Conservation (phyloP, 2,113 vertebrate species). For the Atherinomorus stipes region DNA sequence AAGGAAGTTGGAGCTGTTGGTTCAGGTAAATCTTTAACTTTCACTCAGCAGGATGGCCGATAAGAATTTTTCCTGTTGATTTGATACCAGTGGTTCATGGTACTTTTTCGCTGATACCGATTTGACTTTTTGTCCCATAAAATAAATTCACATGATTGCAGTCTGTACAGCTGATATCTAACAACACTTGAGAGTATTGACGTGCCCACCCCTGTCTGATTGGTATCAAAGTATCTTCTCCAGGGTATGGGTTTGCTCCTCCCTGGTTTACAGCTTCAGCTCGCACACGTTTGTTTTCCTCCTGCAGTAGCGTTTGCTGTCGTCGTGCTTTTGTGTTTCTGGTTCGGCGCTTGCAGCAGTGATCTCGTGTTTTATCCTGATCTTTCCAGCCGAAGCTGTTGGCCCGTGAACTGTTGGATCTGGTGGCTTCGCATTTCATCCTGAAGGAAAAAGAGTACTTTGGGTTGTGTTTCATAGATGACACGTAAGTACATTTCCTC, state of each 20-base stretch:
- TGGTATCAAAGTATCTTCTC: no score
- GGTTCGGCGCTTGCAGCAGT: background rate
- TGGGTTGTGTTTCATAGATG: conserved; percentile 93
- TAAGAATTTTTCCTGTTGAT: no score
- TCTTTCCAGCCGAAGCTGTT: conserved; percentile 92
- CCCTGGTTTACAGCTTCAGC: no score
- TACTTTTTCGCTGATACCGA: no score
- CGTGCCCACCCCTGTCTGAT: no score
- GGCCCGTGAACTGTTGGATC: conserved; percentile 92
- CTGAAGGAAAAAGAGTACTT: conserved; percentile 99
- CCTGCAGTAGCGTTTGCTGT: background rate
- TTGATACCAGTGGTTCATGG: no score
- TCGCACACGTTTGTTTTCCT: background rate
- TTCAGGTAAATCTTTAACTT: conserved; percentile 87
- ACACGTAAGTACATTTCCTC: conserved; percentile 86
- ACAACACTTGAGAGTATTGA: no score
- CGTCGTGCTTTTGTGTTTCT: background rate
- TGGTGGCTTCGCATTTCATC: conserved; percentile 97
- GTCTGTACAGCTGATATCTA: no score
- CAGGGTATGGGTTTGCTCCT: no score
- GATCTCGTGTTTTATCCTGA: conserved; percentile 16
- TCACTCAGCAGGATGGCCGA: no score
- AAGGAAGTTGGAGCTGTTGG: conserved; percentile 95
- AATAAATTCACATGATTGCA: no score
- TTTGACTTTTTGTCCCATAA: background rate